Base-by-base conservation (phyloP, 2,113 vertebrate species). In the Hypomesus transpacificus region DNA sequence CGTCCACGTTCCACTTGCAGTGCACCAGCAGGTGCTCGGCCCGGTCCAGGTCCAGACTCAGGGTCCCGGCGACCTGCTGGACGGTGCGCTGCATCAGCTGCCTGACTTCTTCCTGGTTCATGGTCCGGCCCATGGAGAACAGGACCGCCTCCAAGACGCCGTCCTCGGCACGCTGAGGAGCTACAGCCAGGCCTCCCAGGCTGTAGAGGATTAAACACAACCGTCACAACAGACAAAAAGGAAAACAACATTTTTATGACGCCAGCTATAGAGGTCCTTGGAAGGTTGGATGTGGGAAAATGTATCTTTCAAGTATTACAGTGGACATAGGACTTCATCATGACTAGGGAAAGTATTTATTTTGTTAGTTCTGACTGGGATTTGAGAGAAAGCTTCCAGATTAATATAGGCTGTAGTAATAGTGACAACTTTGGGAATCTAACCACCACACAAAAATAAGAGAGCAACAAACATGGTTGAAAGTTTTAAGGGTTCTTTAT, bases 1-100 rank as follows among this genome's bases (percentile, higher is more conserved):
- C 87, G 73, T 98, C 97, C 16, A 95, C 91, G 6, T 98, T 95
- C 97, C 97, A 99, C 81, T 90, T 91, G 57, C 93, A 95, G 88
- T 96, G 93, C 22, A 94, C 90, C 60, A 99, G 90, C 14, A 99
- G 93, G 82, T 98, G 96, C 74, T 84, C 94, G 1, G 96, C 94
- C 59, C 91, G 83, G 57, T 98, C 96, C 60, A 82, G 75, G 0
- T 94, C 78, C 69, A 98, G 71, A 68, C 92, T 95, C 58, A 98
- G 90, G 0, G 94, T 96, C 67, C 90, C 92, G 0, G 95, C 92
- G 7, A 99, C 94, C 88, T 94, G 95, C 67, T 88, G 89, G 20
- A 98, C 94, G 0, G 93, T 96, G 83, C 91, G 90, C 60, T 88
- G 90, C 96, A 98, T 99, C 76, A 99, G 88, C 75, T 92, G 86